Conservation (phyloP, 1,140 invertebrate genomes). For the Aphelenchoides avenae region DNA sequence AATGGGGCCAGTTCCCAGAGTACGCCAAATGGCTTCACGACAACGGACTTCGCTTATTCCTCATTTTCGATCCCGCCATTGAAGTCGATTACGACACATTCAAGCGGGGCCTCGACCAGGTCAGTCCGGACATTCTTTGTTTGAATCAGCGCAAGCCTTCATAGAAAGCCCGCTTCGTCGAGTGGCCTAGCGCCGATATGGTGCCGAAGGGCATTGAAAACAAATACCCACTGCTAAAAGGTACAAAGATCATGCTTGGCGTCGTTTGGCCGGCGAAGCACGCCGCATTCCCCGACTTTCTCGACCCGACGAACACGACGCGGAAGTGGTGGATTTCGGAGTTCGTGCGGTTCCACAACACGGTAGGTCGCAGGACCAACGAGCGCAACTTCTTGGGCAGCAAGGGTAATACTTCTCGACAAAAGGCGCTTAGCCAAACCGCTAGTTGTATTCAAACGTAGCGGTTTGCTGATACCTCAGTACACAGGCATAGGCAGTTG, state of each 20-base stretch:
- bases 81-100: constrained; percentile 40
- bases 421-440: too few species aligned
- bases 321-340: constrained; percentile 43
- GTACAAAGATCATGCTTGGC: constrained; percentile 35
- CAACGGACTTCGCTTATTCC: constrained; percentile 26
- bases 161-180: constrained; percentile 31
- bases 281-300: constrained; percentile 58
- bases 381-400: too few species aligned
- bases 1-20: constrained; percentile 37
- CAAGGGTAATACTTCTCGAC: too few species aligned
- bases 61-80: constrained; percentile 46
- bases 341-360: constrained; percentile 23
- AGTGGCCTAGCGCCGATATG: constrained; percentile 32
- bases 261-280: constrained; percentile 59
- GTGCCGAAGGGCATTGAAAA: constrained; percentile 34
- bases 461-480: too few species aligned
- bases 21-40: constrained; percentile 30
- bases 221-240: constrained; percentile 36
- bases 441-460: too few species aligned
- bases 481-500: too few species aligned
- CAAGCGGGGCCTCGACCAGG: constrained; percentile 28
- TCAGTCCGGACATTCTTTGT: too few species aligned
- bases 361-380: too few species aligned
- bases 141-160: too few species aligned
- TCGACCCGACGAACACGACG: constrained; percentile 37